Evolutionary conservation across 2,888 invertebrate genomes (phyloP).

Genomic region (Nipponacmea schrenckii): DNA sequence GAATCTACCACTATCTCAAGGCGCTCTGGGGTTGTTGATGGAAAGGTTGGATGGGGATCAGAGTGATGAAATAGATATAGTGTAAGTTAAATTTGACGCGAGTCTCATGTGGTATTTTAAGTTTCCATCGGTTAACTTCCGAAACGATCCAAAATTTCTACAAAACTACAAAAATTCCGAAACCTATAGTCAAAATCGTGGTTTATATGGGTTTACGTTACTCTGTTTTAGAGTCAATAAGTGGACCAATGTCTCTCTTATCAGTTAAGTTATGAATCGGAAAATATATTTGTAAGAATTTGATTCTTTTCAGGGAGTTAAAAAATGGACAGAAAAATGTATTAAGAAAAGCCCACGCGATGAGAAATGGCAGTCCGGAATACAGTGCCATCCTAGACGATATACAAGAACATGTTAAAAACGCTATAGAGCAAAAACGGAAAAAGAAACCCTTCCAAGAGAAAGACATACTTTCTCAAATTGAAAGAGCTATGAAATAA

Average conservation of each 20-base stretch:
- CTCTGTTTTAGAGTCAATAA: too few species aligned
- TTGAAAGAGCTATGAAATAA: neutral
- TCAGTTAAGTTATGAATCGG: too few species aligned
- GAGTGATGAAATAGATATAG: neutral
- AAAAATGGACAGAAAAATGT: neutral
- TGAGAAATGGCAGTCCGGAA: neutral
- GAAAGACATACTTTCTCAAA: neutral
- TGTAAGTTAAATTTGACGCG: neutral
- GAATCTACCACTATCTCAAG: neutral
- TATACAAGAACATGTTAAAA: neutral
- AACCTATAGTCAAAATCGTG: too few species aligned
- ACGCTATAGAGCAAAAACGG: neutral
- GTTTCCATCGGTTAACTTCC: too few species aligned
- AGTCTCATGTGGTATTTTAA: too few species aligned
- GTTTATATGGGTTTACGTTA: too few species aligned
- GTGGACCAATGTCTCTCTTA: too few species aligned
- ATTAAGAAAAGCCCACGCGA: neutral
- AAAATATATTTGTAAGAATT: too few species aligned
- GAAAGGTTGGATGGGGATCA: neutral
- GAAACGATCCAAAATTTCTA: too few species aligned
- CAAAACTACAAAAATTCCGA: too few species aligned
- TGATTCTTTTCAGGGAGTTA: neutral
- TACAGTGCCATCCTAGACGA: neutral
- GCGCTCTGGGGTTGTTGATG: neutral
- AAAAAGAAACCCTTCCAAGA: neutral